Base-by-base conservation (phyloP, 37 sponge, comb jelly and placozoan genomes). In the Theonella swinhoei region DNA sequence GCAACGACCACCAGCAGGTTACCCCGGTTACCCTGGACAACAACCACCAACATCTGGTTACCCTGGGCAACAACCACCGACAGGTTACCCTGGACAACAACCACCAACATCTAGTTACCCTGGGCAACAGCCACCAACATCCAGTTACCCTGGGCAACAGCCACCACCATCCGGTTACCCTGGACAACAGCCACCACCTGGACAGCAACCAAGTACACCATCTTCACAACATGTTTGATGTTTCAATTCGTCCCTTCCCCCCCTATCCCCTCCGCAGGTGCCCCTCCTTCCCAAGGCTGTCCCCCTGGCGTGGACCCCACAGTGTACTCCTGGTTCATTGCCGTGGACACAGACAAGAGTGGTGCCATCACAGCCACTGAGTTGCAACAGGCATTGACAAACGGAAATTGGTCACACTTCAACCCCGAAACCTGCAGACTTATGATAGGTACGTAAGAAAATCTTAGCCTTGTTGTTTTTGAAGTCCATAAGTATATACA, bases 341-440 rank as follows among this genome's bases (percentile, higher is more conserved):
- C 93, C 11, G 95, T 95, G 67, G 95, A 95, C 31, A 32, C 80
- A 19, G 95, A 95, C 79, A 40, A 43, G 1, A 88, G 88, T 73
- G 95, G 95, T 9, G 20, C 26, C 61, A 91, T 95, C 35, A 77
- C 93, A 14, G 92, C 90, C 24, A 43, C 5, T 0, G 95, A 95
- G 62, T 87, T 95, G 2, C 95, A 88, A 43, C 70, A 78, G 29
- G 95, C 95, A 30, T 70, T 95, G 36, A 84, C 86, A 70, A 95
- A 95, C 42, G 65, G 76, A 33, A 95, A 95, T 80, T 95, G 95
- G 95, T 85, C 93, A 14, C 68, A 91, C 42, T 95, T 95, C 81
- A 95, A 95, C 62, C 40, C 92, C 28, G 95, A 95, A 43, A 91
- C 95, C 26, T 95, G 95, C 67, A 68, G 95, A 34, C 89, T 95